phyloP scores from a whole-genome alignment of 1,140 invertebrate species.

The Theocolax elegans region DNA sequence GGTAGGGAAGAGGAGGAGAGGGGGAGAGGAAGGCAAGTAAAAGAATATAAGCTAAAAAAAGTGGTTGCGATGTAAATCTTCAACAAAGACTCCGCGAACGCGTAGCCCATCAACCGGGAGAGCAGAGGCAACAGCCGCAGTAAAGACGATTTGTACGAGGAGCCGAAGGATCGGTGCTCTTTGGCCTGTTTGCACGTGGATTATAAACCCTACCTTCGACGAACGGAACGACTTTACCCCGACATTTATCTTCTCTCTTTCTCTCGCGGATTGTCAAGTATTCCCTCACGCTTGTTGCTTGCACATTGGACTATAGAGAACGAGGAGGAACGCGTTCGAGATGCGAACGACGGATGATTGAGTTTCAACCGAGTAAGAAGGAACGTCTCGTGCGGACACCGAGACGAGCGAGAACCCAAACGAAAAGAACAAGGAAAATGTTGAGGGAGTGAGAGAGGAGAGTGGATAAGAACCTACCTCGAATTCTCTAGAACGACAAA shows the following conservation, averaged over 20 bases:
- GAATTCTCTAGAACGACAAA: not conserved
- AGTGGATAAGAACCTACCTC: too few relatives aligned
- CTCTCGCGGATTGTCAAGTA: not conserved
- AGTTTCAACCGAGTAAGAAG: not conserved
- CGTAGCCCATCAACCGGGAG: not conserved
- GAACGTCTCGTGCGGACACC: not conserved
- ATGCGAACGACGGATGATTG: slow-evolving; percentile 35
- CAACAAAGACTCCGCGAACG: slow-evolving; percentile 23
- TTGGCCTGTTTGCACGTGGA: slow-evolving; percentile 52
- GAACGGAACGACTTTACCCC: slow-evolving; percentile 41
- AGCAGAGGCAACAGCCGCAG: not conserved
- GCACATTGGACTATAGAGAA: slow-evolving; percentile 47
- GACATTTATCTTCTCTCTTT: slow-evolving; percentile 18
- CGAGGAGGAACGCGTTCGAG: not conserved
- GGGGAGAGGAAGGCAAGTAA: not conserved
- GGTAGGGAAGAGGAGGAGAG: not conserved
- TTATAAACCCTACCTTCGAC: slow-evolving; percentile 50
- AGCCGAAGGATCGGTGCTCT: slow-evolving; percentile 1
- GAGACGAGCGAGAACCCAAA: not conserved
- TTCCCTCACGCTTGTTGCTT: slow-evolving; percentile 43
- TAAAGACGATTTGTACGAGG: slow-evolving; percentile 28
- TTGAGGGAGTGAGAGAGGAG: not conserved
- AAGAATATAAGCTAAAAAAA: not conserved
- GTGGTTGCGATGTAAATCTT: slow-evolving; percentile 37
- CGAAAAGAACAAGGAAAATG: not conserved